Base-by-base conservation (phyloP, 2,888 invertebrate species). In the Celastrina argiolus region DNA sequence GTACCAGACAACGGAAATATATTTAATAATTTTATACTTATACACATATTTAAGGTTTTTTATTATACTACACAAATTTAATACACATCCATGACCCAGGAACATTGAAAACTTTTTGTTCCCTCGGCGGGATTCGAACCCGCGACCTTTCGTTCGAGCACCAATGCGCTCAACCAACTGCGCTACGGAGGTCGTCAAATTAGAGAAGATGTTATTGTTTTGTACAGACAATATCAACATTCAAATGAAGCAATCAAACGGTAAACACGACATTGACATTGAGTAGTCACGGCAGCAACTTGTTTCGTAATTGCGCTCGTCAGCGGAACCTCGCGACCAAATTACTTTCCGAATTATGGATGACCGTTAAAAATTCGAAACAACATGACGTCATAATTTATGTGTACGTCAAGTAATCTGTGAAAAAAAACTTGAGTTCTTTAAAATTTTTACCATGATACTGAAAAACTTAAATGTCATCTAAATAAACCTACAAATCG, bases 261-360 rank as follows among this genome's bases (percentile, higher is more conserved):
- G 61, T 58, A 42, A 65, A 65, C 41, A 41, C 68, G 71, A 69
- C 71, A 73, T 71, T 73, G 74, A 70, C 72, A 74, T 71, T 74
- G 74, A 69, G 68, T 68, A 72, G 74, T 74, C 72, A 75, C 74
- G 69, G 74, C 78, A 74, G 77, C 76, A 36, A 22, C 61, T 61
- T 74, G 80, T 79, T 79, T 77, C 79, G 79, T 86, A 85, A 87
- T 85, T 82, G 81, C 78, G 77, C 75, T 80, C 80, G 81, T 80
- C 81, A 77, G 75, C 80, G 74, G 74, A 72, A 74, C 78, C 34
- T 22, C 18, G 51, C 51, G 14, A 51, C 51, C 22, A 51, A 51
- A 51, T 51, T 51, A 51, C 22, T 51, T 22, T 51, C 22, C 51
- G 51, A 51, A 51, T 51, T 51, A 51, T 51, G 51, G 51, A 51